A percentile compares a stretch with the other conserved stretches of the same genome.
Evolutionary conservation across 2,888 invertebrate genomes (phyloP).

Genomic region (Platycnemis pennipes): DNA sequence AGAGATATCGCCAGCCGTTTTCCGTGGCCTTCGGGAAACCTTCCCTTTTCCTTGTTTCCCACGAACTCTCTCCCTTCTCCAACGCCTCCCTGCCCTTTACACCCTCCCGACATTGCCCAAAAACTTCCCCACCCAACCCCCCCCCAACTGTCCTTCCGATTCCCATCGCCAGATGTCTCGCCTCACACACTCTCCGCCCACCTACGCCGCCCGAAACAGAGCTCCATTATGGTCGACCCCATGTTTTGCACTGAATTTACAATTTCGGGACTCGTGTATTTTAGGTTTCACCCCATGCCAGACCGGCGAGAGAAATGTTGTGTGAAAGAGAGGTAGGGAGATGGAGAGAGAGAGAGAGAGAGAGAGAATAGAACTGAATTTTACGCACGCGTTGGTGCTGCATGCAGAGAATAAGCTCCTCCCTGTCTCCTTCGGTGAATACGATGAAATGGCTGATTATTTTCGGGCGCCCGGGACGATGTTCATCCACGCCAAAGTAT

Average conservation of each 20-base stretch:
- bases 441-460: neutral
- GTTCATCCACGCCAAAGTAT: neutral
- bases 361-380: neutral
- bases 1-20: neutral
- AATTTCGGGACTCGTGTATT: neutral
- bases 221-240: conserved; percentile 9
- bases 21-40: neutral
- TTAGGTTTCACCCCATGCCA: too few species aligned
- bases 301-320: too few species aligned
- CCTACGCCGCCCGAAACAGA: neutral
- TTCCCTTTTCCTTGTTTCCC: too few species aligned
- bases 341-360: neutral
- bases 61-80: too few species aligned
- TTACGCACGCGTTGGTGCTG: neutral
- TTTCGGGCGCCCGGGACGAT: neutral
- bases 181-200: neutral
- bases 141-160: neutral
- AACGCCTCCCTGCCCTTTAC: too few species aligned
- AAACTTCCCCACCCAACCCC: neutral
- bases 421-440: neutral
- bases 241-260: conserved; percentile 39
- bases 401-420: neutral
- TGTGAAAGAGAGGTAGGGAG: neutral
- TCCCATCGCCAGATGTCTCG: conserved; percentile 34
- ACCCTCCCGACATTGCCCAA: too few species aligned